Percentiles rank a stretch among this genome's conserved stretches.
Conservation (phyloP, 2,888 invertebrate species). For the Alcis repandata region DNA sequence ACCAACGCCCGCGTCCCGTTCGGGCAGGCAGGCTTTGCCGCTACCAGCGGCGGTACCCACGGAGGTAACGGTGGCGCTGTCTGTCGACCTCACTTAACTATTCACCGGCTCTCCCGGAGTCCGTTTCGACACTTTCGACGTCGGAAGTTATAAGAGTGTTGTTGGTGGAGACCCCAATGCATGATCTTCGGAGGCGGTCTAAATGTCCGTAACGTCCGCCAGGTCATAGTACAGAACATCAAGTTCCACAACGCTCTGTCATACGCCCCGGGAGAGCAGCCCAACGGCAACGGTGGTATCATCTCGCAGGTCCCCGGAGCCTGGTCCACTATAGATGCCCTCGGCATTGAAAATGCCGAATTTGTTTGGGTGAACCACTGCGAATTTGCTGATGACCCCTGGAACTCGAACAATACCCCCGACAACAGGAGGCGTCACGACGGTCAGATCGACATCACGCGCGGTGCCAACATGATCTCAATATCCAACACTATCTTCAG, state of each 20-base stretch:
- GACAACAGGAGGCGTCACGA: slow-evolving; percentile 36
- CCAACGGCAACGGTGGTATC: slow-evolving; percentile 29
- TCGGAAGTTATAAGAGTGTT: slow-evolving; percentile 28
- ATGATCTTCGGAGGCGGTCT: slow-evolving; percentile 33
- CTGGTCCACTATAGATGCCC: slow-evolving; percentile 20
- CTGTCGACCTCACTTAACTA: slow-evolving; percentile 32
- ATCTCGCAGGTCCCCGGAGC: slow-evolving; percentile 11
- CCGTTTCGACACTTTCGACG: slow-evolving; percentile 18
- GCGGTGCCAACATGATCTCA: slow-evolving; percentile 28
- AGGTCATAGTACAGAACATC: slow-evolving; percentile 30
- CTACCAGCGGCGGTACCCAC: slow-evolving; percentile 15
- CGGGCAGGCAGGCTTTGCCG: slow-evolving; percentile 26
- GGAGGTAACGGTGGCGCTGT: slow-evolving; percentile 33
- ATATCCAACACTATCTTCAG: slow-evolving; percentile 42
- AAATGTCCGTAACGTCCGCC: slow-evolving; percentile 1
- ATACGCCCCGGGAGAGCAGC: slow-evolving; percentile 29
- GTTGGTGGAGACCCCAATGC: slow-evolving; percentile 26
- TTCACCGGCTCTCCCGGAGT: slow-evolving; percentile 38
- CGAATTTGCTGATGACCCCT: slow-evolving; percentile 42
- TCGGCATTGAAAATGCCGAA: slow-evolving; percentile 24
- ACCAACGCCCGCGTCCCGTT: slow-evolving; percentile 7
- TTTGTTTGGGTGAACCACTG: slow-evolving; percentile 38
- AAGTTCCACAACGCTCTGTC: slow-evolving; percentile 27
- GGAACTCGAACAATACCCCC: slow-evolving; percentile 24
- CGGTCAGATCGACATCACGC: slow-evolving; percentile 35